These are phyloP conservation scores for Heterotilapia buettikoferi DNA, from an alignment of 2,113 vertebrate species.

Conservation along the genomic window DNA sequence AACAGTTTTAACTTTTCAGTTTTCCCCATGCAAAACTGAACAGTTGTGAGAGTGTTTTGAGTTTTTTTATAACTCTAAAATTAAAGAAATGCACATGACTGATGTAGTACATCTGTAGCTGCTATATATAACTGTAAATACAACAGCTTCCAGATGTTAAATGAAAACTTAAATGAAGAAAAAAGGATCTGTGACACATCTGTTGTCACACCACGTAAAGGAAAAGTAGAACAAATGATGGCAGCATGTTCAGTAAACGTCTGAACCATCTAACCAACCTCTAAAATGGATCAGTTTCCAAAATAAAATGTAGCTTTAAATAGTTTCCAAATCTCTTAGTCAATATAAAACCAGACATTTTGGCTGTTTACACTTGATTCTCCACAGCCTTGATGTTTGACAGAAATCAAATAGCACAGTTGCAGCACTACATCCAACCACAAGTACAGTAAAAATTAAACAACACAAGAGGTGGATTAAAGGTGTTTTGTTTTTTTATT, in stretches of 20 bases:
- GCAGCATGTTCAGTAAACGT: background rate
- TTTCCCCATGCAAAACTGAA: background rate
- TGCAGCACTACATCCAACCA: background rate
- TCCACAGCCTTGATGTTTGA: background rate
- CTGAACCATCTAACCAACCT: background rate
- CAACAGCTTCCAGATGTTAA: background rate
- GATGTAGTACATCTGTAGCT: background rate
- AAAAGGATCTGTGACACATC: background rate
- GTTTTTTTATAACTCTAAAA: background rate
- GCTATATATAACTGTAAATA: background rate
- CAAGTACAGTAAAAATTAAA: background rate
- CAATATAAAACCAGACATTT: background rate
- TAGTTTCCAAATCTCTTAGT: background rate
- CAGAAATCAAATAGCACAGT: background rate
- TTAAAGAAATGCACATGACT: background rate
- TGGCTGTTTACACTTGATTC: background rate
- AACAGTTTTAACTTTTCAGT: background rate
- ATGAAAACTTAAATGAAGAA: background rate
- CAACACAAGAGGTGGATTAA: background rate
- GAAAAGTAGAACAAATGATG: background rate
- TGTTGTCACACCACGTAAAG: background rate
- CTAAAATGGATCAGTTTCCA: background rate
- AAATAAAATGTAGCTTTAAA: background rate
- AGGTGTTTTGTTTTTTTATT: conserved; percentile 3
- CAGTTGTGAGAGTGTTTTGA: background rate